Evolutionary conservation across 2,113 vertebrate species (phyloP).

Genomic region (Phalacrocorax aristotelis): DNA sequence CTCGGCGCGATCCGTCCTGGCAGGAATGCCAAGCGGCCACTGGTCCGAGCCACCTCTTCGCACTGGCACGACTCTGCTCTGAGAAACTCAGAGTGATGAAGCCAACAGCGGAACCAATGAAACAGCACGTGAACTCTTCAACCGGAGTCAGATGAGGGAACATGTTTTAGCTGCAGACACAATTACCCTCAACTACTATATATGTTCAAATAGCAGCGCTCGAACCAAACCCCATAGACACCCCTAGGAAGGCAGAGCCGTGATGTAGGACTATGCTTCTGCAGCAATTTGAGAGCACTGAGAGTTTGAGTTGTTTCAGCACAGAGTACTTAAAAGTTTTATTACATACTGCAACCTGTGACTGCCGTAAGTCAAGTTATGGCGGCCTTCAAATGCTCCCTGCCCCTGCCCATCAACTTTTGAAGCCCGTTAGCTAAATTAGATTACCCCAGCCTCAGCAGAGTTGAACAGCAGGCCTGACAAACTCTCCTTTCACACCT

Average conservation of each 20-base stretch:
- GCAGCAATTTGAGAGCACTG: background rate
- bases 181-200: background rate
- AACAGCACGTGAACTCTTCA: conserved; percentile 21
- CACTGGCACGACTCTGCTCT: background rate
- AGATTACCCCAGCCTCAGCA: background rate
- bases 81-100: background rate
- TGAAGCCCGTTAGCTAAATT: background rate
- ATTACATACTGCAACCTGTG: background rate
- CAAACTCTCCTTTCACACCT: background rate
- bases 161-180: background rate
- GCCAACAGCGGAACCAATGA: background rate
- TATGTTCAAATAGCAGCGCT: background rate
- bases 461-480: background rate
- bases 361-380: background rate
- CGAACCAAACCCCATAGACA: background rate
- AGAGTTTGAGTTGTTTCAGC: background rate
- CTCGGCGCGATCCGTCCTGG: background rate
- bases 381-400: background rate
- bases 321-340: background rate
- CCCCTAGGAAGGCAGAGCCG: fast-evolving
- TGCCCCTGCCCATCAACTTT: background rate
- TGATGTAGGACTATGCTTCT: background rate
- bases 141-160: background rate
- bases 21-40: background rate
- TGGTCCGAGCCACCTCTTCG: background rate